Conservation (phyloP, 2,113 vertebrate species). For the Daphoenositta chrysoptera region DNA sequence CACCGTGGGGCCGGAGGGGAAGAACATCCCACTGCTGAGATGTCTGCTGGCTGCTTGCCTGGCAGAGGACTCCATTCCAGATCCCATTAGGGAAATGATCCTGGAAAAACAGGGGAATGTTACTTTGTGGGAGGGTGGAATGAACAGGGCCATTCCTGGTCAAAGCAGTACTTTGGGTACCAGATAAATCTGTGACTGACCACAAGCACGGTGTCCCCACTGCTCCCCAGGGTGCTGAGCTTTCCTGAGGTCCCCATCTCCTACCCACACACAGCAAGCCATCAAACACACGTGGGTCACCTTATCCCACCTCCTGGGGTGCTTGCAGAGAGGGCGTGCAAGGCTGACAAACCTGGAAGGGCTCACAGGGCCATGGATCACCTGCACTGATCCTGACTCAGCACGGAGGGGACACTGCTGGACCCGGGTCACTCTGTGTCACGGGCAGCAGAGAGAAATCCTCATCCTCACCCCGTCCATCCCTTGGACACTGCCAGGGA, state of each 20-base stretch:
- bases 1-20: neutral
- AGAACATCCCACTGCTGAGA: neutral
- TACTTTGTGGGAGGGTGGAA: neutral
- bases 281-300: neutral
- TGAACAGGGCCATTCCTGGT: rapidly evolving
- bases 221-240: neutral
- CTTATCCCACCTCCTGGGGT: neutral
- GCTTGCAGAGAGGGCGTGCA: neutral
- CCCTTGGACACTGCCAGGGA: neutral
- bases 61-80: neutral
- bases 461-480: rapidly evolving
- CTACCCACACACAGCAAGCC: neutral
- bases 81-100: neutral
- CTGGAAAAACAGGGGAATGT: rapidly evolving
- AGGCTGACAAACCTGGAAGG: neutral
- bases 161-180: neutral
- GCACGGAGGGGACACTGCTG: neutral
- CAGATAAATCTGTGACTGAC: neutral
- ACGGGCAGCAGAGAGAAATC: neutral
- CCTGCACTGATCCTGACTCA: neutral
- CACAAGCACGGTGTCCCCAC: neutral
- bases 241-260: too few relatives aligned
- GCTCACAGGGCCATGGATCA: neutral
- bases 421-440: neutral
- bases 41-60: neutral